These are phyloP conservation scores for Merluccius polli DNA, from an alignment of 2,797 vertebrate genomes.

Conservation along the genomic window DNA sequence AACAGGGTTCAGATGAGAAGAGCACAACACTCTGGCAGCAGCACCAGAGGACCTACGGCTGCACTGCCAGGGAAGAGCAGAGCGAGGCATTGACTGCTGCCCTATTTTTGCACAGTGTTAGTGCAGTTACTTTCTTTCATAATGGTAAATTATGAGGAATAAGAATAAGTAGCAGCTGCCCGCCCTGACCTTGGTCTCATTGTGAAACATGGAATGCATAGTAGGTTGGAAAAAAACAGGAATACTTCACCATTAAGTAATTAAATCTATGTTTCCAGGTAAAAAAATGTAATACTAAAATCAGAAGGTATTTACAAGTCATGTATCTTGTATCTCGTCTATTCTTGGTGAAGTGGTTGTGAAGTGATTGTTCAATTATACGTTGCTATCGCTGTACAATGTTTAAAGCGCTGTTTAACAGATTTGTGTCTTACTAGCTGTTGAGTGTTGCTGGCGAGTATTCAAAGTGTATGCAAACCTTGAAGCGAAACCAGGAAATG, in stretches of 20 bases:
- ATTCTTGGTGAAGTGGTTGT: not conserved
- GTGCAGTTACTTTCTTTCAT: not conserved
- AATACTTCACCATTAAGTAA: not conserved
- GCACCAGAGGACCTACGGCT: constrained; percentile 36
- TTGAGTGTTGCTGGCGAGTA: not conserved
- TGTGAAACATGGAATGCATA: not conserved
- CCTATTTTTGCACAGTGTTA: constrained; percentile 30
- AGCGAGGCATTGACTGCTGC: constrained; percentile 57
- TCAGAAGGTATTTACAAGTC: not conserved
- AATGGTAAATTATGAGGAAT: not conserved
- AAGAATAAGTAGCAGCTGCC: not conserved
- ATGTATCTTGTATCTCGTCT: not conserved
- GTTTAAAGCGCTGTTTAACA: not conserved
- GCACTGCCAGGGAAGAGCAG: constrained; percentile 36
- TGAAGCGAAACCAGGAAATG: not conserved
- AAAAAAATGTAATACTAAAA: not conserved
- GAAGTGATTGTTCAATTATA: not conserved
- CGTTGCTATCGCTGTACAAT: not conserved
- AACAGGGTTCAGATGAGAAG: constrained; percentile 63
- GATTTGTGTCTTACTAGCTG: not conserved
- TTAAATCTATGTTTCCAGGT: not conserved
- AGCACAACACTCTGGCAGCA: constrained; percentile 58
- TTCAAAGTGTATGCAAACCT: not conserved
- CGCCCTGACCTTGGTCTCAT: not conserved
- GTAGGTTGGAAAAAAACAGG: not conserved